phyloP scores from a whole-genome alignment of 2,113 vertebrate genomes.

The Lipophrys pholis region DNA sequence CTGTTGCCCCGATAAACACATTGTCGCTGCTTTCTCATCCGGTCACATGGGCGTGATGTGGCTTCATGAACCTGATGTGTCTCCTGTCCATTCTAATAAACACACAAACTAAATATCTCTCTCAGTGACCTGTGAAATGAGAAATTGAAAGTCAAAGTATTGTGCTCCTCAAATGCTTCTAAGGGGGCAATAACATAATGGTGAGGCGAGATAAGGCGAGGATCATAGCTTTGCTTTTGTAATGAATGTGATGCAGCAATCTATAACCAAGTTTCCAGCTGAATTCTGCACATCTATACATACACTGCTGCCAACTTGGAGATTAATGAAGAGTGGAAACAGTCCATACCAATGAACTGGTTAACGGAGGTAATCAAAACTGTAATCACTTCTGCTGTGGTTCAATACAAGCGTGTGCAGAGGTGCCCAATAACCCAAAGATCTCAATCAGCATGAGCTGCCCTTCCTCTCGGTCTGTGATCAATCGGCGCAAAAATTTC shows the following conservation, averaged over 20 bases:
- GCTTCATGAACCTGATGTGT: conserved; percentile 27
- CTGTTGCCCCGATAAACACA: conserved; percentile 44
- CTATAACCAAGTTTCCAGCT: conserved; percentile 34
- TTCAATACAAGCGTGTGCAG: conserved; percentile 41
- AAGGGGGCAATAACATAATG: conserved; percentile 9
- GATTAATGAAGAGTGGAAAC: conserved; percentile 55
- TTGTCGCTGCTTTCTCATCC: conserved; percentile 52
- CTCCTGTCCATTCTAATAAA: conserved; percentile 48
- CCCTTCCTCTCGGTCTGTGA: conserved; percentile 45
- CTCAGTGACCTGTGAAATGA: conserved; percentile 67
- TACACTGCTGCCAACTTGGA: conserved; percentile 33
- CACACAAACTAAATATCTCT: conserved; percentile 55
- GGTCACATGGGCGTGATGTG: conserved; percentile 33
- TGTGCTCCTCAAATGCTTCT: conserved; percentile 11
- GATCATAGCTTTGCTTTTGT: background rate
- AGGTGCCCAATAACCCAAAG: conserved; percentile 57
- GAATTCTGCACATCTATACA: background rate
- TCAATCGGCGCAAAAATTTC: conserved; percentile 71
- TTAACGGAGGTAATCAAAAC: conserved; percentile 58
- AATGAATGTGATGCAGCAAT: background rate
- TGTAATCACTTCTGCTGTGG: conserved; percentile 52
- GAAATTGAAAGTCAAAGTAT: conserved; percentile 38
- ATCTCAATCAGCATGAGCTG: conserved; percentile 32
- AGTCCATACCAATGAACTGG: conserved; percentile 42
- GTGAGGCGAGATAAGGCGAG: background rate